Evolutionary conservation across 2,888 invertebrate genomes (phyloP), one percentile per base, ranked within the genome.

Genomic region (Catocala nupta): DNA sequence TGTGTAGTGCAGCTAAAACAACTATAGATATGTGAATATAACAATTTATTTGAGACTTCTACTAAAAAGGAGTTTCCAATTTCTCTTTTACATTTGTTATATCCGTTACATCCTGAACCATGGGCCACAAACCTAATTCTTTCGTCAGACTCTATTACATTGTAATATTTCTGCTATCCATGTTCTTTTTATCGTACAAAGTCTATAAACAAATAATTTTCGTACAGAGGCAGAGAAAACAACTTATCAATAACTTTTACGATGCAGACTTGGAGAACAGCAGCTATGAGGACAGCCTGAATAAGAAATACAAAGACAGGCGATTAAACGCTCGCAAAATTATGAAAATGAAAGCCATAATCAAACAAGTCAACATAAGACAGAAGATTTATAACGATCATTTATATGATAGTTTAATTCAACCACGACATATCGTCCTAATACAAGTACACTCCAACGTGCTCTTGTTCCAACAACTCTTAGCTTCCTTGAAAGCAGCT

Each of bases 401-500:
- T 0, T 33, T n/a, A 11, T 73, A 71, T 5, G 70, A 70, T 0
- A 49, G 58, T 0, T 1, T 62, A 6, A 54, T 42, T 4, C 63
- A 60, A 5, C 34, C 58, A 7, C 64, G 73, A 0, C 56, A 67
- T 1, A 62, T 86, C 0, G 69, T 89, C n/a, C 84, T 88, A 0
- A 79, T 88, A 52, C 83, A 85, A 59, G 86, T 87, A 0, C 83
- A 86, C 55, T 68, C 80, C 5, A 81, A 83, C 59, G 61, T 67
- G 0, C 52, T 53, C 9, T 81, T 82, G 50, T 55, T 89, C 0
- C 70, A 74, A 36, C 59, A 81, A 8, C 75, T 88, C 1, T 44
- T 89, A 5, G 47, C 64, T 9, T 83, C 84, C 0, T 55, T 89
- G 4, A 72, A 70, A 39, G 39, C 55, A 2, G 79, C 81, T 0